Evolutionary conservation across 2,797 vertebrate genomes (phyloP), one percentile per base, ranked within the genome.

Genomic region (Chrosomus eos): DNA sequence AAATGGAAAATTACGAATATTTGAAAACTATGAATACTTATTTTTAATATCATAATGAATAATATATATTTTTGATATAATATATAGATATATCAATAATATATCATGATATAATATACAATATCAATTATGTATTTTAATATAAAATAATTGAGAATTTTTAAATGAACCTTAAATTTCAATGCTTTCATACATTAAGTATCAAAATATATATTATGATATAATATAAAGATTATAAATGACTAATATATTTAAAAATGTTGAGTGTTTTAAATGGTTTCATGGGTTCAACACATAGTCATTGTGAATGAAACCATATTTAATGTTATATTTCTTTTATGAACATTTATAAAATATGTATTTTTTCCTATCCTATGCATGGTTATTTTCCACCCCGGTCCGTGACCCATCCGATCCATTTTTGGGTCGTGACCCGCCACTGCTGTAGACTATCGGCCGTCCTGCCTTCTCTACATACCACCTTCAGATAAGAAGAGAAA

Each of bases 401-500:
- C 1, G 18, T 21, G 13, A 68, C 8, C 9, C 43, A 45, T 28
- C 26, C 10, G 1, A 67, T 68, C 19, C 33, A 68, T 38, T 38
- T 66, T 38, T 38, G 66, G 66, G 66, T 68, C 21, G 9, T 38
- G 66, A 38, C 33, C 19, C 36, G 1, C 21, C 77, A n/a, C 26
- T n/a, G 43, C 77, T 51, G 53, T 8, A 36, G 79, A 85, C 77
- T 26, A 74, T 85, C 75, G 62, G 66, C 72, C 23, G 70, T 73
- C 70, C 83, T 82, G 38, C 11, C 77, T 80, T 86, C 78, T 84
- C 85, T 76, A 84, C 74, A 81, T 85, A 72, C 66, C 55, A 26
- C 78, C 62, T 71, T 71, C 28, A 87, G 87, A 90, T 90, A 90
- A 88, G 88, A 33, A 82, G 48, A 80, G 68, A 86, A 85, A 79